Conservation (phyloP, 2,888 invertebrate species). For the Tiliacea citrago region DNA sequence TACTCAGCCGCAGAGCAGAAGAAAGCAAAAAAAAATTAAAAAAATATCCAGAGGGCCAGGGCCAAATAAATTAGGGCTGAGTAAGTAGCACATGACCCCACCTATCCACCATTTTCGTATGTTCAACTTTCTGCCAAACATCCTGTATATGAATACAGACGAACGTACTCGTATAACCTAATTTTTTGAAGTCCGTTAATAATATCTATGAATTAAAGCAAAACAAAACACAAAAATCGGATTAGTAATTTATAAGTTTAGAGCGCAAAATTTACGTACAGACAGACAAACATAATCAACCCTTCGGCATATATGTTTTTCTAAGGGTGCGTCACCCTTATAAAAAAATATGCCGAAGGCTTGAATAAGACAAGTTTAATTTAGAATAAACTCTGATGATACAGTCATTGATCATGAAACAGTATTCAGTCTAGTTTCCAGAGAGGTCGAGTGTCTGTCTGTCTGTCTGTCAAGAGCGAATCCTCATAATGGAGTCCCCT, state of each 20-base stretch:
- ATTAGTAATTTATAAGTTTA: neutral
- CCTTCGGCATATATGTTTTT: too few species aligned
- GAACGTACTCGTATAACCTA: too few species aligned
- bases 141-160: too few species aligned
- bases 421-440: constrained; percentile 11
- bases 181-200: too few species aligned
- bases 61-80: too few species aligned
- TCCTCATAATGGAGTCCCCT: constrained; percentile 54
- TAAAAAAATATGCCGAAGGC: neutral
- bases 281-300: neutral
- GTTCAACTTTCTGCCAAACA: too few species aligned
- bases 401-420: constrained; percentile 29
- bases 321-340: too few species aligned
- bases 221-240: neutral
- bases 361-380: neutral
- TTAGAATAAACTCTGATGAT: neutral
- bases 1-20: too few species aligned
- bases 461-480: constrained; percentile 28
- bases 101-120: too few species aligned
- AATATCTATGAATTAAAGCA: neutral
- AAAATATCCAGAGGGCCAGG: too few species aligned
- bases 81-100: too few species aligned
- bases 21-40: too few species aligned
- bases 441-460: neutral
- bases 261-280: neutral